These are phyloP conservation scores for Phengaris arion DNA, from an alignment of 2,888 invertebrate species.

Conservation along the genomic window DNA sequence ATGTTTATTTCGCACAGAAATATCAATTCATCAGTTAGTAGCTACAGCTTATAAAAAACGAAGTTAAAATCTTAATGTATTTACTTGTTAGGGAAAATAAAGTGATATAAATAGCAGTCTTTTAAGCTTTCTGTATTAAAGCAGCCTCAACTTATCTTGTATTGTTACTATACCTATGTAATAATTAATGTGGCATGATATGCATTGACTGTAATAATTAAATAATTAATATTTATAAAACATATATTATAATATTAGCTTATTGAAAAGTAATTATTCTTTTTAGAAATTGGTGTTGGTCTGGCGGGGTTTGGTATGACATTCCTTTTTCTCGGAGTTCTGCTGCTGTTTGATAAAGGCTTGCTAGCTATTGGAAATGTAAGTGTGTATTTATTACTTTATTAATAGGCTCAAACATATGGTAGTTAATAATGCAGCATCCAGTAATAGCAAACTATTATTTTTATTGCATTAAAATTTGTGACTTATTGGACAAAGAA, in stretches of 20 bases:
- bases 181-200: not conserved
- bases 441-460: too few relatives aligned
- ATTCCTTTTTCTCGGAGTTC: conserved; percentile 95
- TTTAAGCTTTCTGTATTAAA: not conserved
- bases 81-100: not conserved
- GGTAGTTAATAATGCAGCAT: not conserved
- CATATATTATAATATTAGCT: not conserved
- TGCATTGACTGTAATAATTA: not conserved
- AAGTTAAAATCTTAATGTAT: not conserved
- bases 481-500: too few relatives aligned
- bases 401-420: not conserved
- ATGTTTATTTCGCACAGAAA: not conserved
- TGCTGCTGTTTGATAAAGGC: conserved; percentile 97
- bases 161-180: not conserved
- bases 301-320: conserved; percentile 97
- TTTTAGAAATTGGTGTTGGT: conserved; percentile 97
- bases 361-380: conserved; percentile 99
- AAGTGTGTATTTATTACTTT: conserved; percentile 67
- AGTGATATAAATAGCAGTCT: not conserved
- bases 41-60: not conserved
- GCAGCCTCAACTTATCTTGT: not conserved
- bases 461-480: too few relatives aligned
- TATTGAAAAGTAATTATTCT: conserved; percentile 34
- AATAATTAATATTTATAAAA: not conserved
- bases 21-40: not conserved